Evolutionary conservation across 2,888 invertebrate species (phyloP).

Genomic region (Siphonodentalium dalli): DNA sequence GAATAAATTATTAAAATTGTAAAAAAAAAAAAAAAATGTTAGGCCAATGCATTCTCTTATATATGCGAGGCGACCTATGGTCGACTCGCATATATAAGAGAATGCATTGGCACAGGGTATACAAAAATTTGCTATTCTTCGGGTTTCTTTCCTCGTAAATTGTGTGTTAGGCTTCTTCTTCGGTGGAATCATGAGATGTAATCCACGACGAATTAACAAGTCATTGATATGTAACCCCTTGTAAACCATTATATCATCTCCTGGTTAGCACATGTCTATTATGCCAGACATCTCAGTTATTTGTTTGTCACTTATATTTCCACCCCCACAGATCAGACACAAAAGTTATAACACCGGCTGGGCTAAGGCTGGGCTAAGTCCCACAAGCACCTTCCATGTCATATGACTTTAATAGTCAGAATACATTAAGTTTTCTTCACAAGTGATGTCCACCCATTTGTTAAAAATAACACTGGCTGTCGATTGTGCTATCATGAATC

Average conservation of each 20-base stretch:
- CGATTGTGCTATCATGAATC: constrained; percentile 13
- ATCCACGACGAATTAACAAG: constrained; percentile 12
- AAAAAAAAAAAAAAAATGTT: too few species aligned
- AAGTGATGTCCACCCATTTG: constrained; percentile 10
- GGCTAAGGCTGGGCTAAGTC: too few species aligned
- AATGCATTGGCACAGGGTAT: too few species aligned
- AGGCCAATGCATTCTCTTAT: too few species aligned
- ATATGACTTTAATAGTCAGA: constrained; percentile 24
- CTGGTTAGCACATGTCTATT: constrained; percentile 22
- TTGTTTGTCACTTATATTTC: constrained; percentile 28
- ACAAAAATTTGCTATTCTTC: constrained; percentile 20
- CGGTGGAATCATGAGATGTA: constrained; percentile 26
- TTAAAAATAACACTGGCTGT: constrained; percentile 11
- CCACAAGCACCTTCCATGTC: constrained; percentile 25
- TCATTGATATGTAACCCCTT: constrained; percentile 29
- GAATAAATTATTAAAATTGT: too few species aligned
- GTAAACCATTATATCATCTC: constrained; percentile 33
- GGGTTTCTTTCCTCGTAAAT: constrained; percentile 16
- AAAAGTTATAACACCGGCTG: constrained; percentile 27
- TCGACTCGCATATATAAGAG: too few species aligned
- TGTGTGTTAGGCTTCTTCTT: constrained; percentile 10
- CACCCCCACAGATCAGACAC: constrained; percentile 26
- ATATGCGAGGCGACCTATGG: too few species aligned
- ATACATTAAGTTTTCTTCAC: constrained; percentile 16
- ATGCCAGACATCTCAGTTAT: constrained; percentile 20